Percentiles rank a stretch among this genome's conserved stretches.
These are phyloP conservation scores for Mungos mungo DNA, from an alignment of 2,113 vertebrate species.

Conservation along the genomic window DNA sequence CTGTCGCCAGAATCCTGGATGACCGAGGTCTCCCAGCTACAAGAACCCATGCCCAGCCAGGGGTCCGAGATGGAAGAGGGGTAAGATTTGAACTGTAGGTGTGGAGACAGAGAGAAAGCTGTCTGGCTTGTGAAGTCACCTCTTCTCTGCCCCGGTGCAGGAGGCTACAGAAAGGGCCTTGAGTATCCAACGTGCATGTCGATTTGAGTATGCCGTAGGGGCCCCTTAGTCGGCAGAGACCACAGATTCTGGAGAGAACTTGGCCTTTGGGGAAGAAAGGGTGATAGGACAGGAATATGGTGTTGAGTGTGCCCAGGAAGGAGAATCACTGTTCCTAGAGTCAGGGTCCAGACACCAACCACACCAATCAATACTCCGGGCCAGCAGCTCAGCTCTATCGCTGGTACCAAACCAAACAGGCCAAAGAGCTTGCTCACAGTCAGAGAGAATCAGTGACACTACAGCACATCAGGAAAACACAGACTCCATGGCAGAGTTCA, in stretches of 20 bases:
- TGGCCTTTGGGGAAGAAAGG: neutral
- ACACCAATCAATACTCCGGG: accelerated
- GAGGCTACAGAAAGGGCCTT: neutral
- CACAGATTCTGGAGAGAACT: neutral
- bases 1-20: neutral
- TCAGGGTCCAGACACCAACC: accelerated
- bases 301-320: neutral
- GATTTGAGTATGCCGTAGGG: neutral
- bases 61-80: neutral
- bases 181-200: accelerated
- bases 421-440: neutral
- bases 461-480: accelerated
- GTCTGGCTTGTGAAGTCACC: neutral
- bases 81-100: neutral
- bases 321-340: neutral
- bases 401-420: too few species aligned
- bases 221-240: neutral
- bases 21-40: neutral
- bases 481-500: accelerated
- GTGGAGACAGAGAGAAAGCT: neutral
- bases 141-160: neutral
- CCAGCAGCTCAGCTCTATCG: neutral
- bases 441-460: neutral
- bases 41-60: neutral
- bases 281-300: accelerated